Conservation (phyloP, 2,113 vertebrate genomes). For the Chunga burmeisteri region DNA sequence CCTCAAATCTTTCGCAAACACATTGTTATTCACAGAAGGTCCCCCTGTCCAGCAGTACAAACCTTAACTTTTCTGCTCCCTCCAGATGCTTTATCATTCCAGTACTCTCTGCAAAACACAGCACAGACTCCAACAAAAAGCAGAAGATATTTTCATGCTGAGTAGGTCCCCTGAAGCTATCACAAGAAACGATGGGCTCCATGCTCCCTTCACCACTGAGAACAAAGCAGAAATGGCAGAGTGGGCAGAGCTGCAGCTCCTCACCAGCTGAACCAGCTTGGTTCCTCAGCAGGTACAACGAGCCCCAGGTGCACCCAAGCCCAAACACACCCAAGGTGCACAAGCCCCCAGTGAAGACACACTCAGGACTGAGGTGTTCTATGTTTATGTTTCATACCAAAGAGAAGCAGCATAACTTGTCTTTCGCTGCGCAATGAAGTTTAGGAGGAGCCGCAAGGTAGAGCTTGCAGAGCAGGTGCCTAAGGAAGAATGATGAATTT, state of each 20-base stretch:
- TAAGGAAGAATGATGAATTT: not conserved
- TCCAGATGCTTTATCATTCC: not conserved
- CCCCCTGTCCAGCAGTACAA: not conserved
- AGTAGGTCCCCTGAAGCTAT: not conserved
- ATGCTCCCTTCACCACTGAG: accelerated
- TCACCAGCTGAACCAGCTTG: not conserved
- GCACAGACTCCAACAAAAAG: not conserved
- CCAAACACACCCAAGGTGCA: not conserved
- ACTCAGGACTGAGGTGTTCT: not conserved
- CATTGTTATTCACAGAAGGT: conserved; percentile 17
- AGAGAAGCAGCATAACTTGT: not conserved
- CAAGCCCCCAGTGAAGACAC: not conserved
- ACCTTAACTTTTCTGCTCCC: not conserved
- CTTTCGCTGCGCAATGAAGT: not conserved
- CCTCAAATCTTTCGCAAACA: conserved; percentile 1
- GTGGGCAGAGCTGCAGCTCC: not conserved
- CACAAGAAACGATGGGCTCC: accelerated
- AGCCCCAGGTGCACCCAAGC: not conserved
- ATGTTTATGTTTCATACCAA: not conserved
- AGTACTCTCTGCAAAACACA: not conserved
- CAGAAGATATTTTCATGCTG: not conserved
- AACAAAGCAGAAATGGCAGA: not conserved
- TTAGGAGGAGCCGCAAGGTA: not conserved
- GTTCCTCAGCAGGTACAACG: accelerated
- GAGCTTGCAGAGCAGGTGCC: not conserved